Conservation (phyloP, 2,113 vertebrate species). For the Etheostoma spectabile region DNA sequence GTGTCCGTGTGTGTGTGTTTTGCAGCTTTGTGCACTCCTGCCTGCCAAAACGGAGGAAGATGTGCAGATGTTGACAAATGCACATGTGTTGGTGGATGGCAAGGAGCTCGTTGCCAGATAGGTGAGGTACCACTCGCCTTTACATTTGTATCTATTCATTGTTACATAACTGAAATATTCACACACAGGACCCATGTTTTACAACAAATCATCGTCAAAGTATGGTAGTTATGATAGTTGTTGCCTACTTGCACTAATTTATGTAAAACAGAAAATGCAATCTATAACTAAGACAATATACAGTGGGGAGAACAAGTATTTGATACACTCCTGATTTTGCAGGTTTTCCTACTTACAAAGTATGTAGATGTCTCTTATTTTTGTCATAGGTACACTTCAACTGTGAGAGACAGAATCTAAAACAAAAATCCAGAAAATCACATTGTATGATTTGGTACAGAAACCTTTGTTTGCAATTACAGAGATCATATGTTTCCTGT, state of each 20-base stretch:
- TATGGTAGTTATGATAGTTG: not conserved
- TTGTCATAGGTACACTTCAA: too few relatives aligned
- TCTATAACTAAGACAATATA: not conserved
- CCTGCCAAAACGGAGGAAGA: slow-evolving; percentile 83
- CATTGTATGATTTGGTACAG: too few relatives aligned
- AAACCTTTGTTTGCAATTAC: too few relatives aligned
- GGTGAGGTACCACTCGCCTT: slow-evolving; percentile 66
- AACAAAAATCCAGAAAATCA: too few relatives aligned
- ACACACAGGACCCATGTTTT: not conserved
- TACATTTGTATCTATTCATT: not conserved
- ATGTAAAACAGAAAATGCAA: not conserved
- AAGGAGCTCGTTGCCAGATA: slow-evolving; percentile 86
- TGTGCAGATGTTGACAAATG: slow-evolving; percentile 88
- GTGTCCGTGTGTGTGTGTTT: slow-evolving; percentile 34
- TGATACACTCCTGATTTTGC: too few relatives aligned
- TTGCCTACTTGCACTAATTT: not conserved
- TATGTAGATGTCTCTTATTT: too few relatives aligned
- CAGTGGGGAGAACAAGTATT: too few relatives aligned
- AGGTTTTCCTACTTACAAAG: too few relatives aligned
- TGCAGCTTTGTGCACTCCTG: slow-evolving; percentile 84
- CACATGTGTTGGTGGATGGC: slow-evolving; percentile 82
- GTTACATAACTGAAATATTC: not conserved
- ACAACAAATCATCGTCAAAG: not conserved
- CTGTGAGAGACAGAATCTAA: too few relatives aligned
- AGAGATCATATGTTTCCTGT: too few relatives aligned